phyloP scores from a whole-genome alignment of 2,888 invertebrate species.

The Proisotoma minuta region DNA sequence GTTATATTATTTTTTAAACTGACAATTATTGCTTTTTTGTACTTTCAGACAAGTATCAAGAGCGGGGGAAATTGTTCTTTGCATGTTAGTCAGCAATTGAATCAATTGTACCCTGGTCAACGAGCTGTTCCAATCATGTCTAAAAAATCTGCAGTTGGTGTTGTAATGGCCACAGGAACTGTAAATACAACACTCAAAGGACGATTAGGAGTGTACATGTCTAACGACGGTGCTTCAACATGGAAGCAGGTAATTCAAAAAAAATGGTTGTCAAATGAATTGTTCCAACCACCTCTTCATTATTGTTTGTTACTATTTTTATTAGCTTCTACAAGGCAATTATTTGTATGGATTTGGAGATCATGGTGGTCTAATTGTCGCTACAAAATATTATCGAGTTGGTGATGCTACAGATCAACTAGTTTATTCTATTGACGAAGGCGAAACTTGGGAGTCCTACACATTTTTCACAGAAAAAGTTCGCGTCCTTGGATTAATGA shows the following conservation, averaged over 20 bases:
- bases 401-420: conserved; percentile 73
- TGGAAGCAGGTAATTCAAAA: conserved; percentile 72
- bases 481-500: conserved; percentile 61
- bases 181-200: conserved; percentile 73
- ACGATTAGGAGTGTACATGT: conserved; percentile 73
- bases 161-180: conserved; percentile 74
- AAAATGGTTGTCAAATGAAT: conserved; percentile 7
- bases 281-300: background rate
- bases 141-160: conserved; percentile 79
- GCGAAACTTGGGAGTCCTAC: conserved; percentile 70
- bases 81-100: conserved; percentile 81
- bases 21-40: conserved; percentile 12
- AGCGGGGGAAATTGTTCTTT: conserved; percentile 67
- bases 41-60: conserved; percentile 19
- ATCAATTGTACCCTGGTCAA: conserved; percentile 73
- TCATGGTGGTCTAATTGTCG: conserved; percentile 81
- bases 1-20: too few species aligned
- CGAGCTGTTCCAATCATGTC: conserved; percentile 76
- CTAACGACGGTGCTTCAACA: conserved; percentile 72
- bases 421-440: conserved; percentile 79
- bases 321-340: conserved; percentile 64
- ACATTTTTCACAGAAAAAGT: conserved; percentile 67
- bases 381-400: conserved; percentile 73
- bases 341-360: conserved; percentile 86
- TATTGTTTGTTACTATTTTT: background rate